Base-by-base conservation (phyloP, 2,797 vertebrate species). In the Gouania willdenowi region DNA sequence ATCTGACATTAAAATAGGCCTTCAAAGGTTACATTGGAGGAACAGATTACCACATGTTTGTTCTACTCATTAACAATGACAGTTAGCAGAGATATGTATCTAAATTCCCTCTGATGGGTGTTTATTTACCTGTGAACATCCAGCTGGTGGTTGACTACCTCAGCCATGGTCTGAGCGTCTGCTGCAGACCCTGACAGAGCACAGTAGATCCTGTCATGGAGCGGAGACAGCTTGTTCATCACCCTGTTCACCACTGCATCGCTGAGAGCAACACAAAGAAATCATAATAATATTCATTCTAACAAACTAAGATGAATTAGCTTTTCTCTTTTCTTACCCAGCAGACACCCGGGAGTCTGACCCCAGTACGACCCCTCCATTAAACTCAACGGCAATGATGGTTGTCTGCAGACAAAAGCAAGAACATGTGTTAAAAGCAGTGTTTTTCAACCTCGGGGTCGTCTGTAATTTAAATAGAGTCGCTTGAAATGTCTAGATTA, bases 321-420 rank as follows among this genome's bases (percentile, higher is more conserved):
- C n/a, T 2, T 2, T 0, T 8, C 8, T 3, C 3, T 5, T 0
- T 1, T 72, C 89, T 83, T 54, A 93, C 93, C 92, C 92, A 1
- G 91, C 91, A n/a, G 93, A 93, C 17, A 94, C 93, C 1, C 92
- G 66, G 4, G 93, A 94, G 4, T 94, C 93, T 0, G 92, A 94
- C 0, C 91, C 93, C 23, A 94, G 18, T 23, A 94, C 86, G 0
- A 94, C 89, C 1, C 92, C 93, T 4, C 88, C 91, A 2, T 91
- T 41, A 52, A 75, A 94, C 48, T 90, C 87, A 8, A 94, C 85
- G 0, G 81, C 92, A 2, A 94, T 90, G 34, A 94, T 94, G 11
- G 93, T 93, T 0, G 93, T 94, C 93, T 94, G 38, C 8, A 53
- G 19, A 57, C 14, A 29, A 3, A 28, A 5, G 6, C 1, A 14